Conservation (phyloP, 1,140 invertebrate genomes). For the Lepidurus packardi region DNA sequence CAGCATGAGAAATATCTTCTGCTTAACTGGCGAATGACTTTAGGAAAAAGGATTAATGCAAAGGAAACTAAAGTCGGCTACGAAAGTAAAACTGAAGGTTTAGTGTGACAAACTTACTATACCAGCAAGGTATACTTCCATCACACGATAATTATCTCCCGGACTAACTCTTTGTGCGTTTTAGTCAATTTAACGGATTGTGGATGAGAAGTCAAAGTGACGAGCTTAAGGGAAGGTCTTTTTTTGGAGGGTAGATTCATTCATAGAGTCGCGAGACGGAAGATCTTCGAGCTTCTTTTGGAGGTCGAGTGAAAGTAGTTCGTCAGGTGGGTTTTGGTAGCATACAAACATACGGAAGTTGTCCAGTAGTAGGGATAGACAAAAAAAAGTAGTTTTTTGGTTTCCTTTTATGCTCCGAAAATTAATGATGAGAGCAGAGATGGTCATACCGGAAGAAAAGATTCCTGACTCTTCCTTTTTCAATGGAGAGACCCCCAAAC, state of each 20-base stretch:
- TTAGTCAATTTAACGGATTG: too few relatives aligned
- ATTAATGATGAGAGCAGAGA: neutral
- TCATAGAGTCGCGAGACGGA: neutral
- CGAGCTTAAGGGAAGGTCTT: neutral
- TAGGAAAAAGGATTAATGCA: too few relatives aligned
- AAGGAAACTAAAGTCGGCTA: too few relatives aligned
- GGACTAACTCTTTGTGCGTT: too few relatives aligned
- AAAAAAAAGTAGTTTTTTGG: neutral
- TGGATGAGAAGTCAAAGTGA: neutral
- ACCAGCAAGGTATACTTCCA: too few relatives aligned
- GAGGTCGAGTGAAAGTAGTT: slow-evolving; percentile 1
- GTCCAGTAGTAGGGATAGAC: neutral
- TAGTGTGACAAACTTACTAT: too few relatives aligned
- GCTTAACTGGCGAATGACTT: too few relatives aligned
- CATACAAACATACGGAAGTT: neutral
- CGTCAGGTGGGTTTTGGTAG: neutral
- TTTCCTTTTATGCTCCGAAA: neutral
- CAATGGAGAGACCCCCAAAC: slow-evolving; percentile 9
- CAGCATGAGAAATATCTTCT: too few relatives aligned
- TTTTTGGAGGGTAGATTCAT: neutral
- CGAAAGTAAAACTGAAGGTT: too few relatives aligned
- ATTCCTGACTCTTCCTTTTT: neutral
- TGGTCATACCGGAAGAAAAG: slow-evolving; percentile 2
- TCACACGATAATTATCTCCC: too few relatives aligned
- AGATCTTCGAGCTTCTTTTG: neutral